Base-by-base conservation (phyloP, 2,888 invertebrate genomes). In the Plagiodera versicolora region DNA sequence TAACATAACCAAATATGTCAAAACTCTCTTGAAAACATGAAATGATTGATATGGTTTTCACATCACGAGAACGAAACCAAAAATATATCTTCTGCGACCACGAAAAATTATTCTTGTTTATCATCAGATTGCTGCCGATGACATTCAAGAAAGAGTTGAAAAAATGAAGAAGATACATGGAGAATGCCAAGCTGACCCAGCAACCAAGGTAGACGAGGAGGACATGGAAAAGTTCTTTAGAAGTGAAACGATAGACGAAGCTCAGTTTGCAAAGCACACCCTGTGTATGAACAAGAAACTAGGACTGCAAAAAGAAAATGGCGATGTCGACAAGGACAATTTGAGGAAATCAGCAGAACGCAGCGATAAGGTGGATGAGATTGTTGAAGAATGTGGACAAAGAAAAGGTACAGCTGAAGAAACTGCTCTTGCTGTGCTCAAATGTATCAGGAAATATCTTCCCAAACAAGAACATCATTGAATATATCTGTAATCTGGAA, bases 201-300 rank as follows among this genome's bases (percentile, higher is more conserved):
- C 6, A n/a, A 39, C 39, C n/a, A 39, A 39, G 14, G 39, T 14
- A 1, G 39, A 39, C 4, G 14, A 39, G 6, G 39, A 14, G 1
- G 14, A 1, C 8, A 39, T 39, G 39, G 1, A 1, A n/a, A 39
- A n/a, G 14, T 39, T 39, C 39, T 14, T 1, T 4, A 39, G 80
- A 58, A 84, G 84, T 0, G 80, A 82, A 45, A 83, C 83, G 67
- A 74, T 74, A 0, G 81, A 83, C 0, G 82, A 83, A 49, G 80
- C 80, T 8, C 74, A 68, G 0, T 65, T 84, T 0, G 83, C 83
- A 67, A 81, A 82, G 47, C 83, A 83, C 64, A 74, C 79, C 0
- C 72, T 81, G 0, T 85, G 84, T 69, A 80, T 84, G 75, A 81
- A 83, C 72, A 74, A 81, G 58, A 83, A 82, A 63, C 74, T 81